phyloP scores from a whole-genome alignment of 2,113 vertebrate species.

The Xiphorhynchus elegans region DNA sequence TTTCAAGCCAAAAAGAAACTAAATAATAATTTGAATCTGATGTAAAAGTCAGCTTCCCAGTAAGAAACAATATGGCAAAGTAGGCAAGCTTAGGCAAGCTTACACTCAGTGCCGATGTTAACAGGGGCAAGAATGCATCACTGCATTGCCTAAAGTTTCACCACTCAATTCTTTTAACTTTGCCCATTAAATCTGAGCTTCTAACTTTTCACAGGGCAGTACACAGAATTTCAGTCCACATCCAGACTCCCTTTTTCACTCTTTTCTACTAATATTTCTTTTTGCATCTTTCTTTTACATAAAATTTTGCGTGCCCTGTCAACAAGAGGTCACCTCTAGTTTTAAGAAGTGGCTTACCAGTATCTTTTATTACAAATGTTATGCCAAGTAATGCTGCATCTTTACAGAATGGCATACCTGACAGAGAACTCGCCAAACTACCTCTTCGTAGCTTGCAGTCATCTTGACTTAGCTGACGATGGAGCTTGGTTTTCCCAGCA shows the following conservation, averaged over 20 bases:
- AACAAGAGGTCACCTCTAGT: neutral
- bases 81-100: neutral
- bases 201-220: neutral
- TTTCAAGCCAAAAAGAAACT: neutral
- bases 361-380: neutral
- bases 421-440: slow-evolving; percentile 86
- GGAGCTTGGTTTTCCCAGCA: slow-evolving; percentile 88
- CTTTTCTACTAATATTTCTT: neutral
- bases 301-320: neutral
- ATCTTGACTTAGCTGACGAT: slow-evolving; percentile 93
- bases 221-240: neutral
- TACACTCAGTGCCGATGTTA: neutral
- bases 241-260: neutral
- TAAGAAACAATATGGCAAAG: neutral
- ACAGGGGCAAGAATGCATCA: neutral
- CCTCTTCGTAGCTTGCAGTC: slow-evolving; percentile 87
- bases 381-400: neutral
- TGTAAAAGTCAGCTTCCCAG: neutral
- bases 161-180: neutral
- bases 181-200: neutral
- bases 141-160: neutral
- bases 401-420: slow-evolving; percentile 76
- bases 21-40: neutral
- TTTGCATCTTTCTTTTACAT: neutral
- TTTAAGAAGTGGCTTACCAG: neutral